Percentiles rank a stretch among this genome's conserved stretches.
These are phyloP conservation scores for Argyresthia albistria DNA, from an alignment of 2,888 invertebrate species.

Conservation along the genomic window DNA sequence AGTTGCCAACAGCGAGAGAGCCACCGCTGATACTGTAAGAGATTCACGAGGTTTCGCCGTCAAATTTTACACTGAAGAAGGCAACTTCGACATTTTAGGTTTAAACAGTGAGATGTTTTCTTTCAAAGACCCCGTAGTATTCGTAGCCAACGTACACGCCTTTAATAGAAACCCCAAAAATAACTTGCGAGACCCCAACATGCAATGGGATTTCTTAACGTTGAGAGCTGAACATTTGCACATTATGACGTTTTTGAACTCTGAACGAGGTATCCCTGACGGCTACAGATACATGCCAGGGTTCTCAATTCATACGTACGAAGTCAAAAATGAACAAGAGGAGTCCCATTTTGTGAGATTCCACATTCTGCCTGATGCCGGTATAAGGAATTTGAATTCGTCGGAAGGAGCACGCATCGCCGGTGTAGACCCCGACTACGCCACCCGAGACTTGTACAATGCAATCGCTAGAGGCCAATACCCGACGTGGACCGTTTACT, in stretches of 20 bases:
- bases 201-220: slow-evolving; percentile 94
- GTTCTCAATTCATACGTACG: slow-evolving; percentile 91
- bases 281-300: slow-evolving; percentile 93
- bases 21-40: too few relatives aligned
- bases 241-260: slow-evolving; percentile 84
- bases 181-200: slow-evolving; percentile 91
- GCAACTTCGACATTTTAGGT: too few relatives aligned
- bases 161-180: slow-evolving; percentile 75
- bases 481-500: slow-evolving; percentile 82
- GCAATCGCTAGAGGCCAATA: slow-evolving; percentile 81
- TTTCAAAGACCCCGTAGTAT: too few relatives aligned
- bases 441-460: slow-evolving; percentile 87
- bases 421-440: slow-evolving; percentile 88
- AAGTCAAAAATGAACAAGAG: slow-evolving; percentile 81
- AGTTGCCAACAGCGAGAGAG: too few relatives aligned
- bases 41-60: too few relatives aligned
- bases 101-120: too few relatives aligned
- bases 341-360: slow-evolving; percentile 86
- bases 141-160: too few relatives aligned
- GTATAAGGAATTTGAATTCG: slow-evolving; percentile 81
- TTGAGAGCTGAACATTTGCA: slow-evolving; percentile 89
- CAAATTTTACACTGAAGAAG: too few relatives aligned
- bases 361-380: slow-evolving; percentile 90
- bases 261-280: slow-evolving; percentile 91
- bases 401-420: slow-evolving; percentile 76